Conservation (phyloP, 2,888 invertebrate genomes). For the Spodoptera picta region DNA sequence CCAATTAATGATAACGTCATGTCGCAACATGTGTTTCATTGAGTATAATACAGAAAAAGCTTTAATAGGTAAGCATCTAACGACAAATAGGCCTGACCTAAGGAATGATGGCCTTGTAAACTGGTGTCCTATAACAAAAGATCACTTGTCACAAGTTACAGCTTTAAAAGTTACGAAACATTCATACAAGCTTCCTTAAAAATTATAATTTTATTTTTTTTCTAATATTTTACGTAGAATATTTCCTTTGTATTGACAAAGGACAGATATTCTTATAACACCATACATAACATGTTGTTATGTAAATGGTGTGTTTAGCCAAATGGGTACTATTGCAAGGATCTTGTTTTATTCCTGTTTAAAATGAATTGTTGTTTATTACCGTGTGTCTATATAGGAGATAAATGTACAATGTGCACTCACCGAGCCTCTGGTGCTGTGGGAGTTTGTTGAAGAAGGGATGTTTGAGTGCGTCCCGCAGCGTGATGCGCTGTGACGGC, state of each 20-base stretch:
- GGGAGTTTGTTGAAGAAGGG: slow-evolving; percentile 97
- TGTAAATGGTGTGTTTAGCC: too few relatives aligned
- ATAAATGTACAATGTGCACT: slow-evolving; percentile 49
- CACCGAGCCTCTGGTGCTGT: slow-evolving; percentile 92
- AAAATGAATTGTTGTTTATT: too few relatives aligned
- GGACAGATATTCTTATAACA: neutral
- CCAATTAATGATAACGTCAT: slow-evolving; percentile 68
- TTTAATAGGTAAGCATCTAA: slow-evolving; percentile 73
- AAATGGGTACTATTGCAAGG: too few relatives aligned
- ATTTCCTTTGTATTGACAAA: too few relatives aligned
- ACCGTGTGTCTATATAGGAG: neutral
- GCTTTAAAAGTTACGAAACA: slow-evolving; percentile 5
- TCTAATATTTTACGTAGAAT: neutral
- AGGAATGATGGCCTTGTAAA: slow-evolving; percentile 86
- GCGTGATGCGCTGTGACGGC: slow-evolving; percentile 95
- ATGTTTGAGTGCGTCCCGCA: slow-evolving; percentile 96
- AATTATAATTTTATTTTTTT: neutral
- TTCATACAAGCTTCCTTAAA: neutral
- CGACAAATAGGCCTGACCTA: slow-evolving; percentile 83
- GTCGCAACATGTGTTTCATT: slow-evolving; percentile 75
- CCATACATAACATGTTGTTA: too few relatives aligned
- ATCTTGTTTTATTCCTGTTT: too few relatives aligned
- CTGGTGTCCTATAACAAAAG: slow-evolving; percentile 88
- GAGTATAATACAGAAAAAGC: slow-evolving; percentile 65
- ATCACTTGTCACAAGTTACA: slow-evolving; percentile 61